Evolutionary conservation across 2,797 vertebrate species (phyloP).

Genomic region (Champsocephalus esox): DNA sequence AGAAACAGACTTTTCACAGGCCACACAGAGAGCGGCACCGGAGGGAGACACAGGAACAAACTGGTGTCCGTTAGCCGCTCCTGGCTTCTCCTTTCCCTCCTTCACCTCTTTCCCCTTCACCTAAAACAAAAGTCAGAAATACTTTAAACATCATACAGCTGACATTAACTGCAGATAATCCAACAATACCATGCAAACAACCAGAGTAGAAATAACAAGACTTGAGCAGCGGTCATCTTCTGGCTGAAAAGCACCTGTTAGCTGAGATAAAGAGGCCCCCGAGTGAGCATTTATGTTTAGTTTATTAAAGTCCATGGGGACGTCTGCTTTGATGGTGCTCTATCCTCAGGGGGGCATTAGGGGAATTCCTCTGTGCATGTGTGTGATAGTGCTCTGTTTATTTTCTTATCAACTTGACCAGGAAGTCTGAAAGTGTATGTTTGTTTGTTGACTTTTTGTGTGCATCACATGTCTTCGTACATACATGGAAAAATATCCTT

Average conservation of each 20-base stretch:
- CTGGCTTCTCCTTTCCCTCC: conserved; percentile 87
- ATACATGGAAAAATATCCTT: conserved; percentile 45
- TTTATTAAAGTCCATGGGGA: conserved; percentile 62
- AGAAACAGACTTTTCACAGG: conserved; percentile 90
- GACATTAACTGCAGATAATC: conserved; percentile 35
- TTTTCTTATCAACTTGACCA: conserved; percentile 67
- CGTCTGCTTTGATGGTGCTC: conserved; percentile 57
- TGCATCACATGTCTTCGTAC: conserved; percentile 26
- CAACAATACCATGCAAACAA: conserved; percentile 26
- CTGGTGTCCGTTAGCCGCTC: conserved; percentile 84
- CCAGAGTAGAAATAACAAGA: conserved; percentile 16
- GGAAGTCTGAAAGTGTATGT: conserved; percentile 58
- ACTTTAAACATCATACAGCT: conserved; percentile 6
- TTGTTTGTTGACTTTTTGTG: conserved; percentile 45
- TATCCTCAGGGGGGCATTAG: conserved; percentile 41
- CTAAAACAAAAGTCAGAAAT: conserved; percentile 53
- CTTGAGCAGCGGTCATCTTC: conserved; percentile 15
- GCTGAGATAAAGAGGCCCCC: conserved; percentile 61
- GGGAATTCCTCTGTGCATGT: conserved; percentile 54
- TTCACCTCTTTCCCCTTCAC: conserved; percentile 89
- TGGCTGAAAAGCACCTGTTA: conserved; percentile 64
- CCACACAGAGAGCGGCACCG: conserved; percentile 86
- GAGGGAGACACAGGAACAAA: conserved; percentile 86
- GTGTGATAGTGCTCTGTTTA: conserved; percentile 58
- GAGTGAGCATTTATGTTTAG: conserved; percentile 64